Evolutionary conservation across 2,888 invertebrate species (phyloP).

Genomic region (Tuberolachnus salignus): DNA sequence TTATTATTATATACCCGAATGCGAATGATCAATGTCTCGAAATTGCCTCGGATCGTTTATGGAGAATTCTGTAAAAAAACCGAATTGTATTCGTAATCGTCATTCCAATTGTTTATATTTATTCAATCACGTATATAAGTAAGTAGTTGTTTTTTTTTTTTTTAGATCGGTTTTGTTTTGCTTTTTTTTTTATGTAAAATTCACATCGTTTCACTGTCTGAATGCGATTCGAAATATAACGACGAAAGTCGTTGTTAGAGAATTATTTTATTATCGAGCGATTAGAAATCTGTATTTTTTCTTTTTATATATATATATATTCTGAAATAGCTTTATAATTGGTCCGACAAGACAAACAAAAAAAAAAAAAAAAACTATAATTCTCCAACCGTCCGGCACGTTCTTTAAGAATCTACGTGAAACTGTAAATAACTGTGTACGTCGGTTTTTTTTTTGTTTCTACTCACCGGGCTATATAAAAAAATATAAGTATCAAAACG

Average conservation of each 20-base stretch:
- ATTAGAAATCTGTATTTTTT: conserved; percentile 1
- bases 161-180: too few species aligned
- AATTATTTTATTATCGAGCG: background rate
- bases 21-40: too few species aligned
- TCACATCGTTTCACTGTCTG: background rate
- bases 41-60: too few species aligned
- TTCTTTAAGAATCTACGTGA: background rate
- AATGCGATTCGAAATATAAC: conserved; percentile 18
- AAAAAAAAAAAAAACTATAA: background rate
- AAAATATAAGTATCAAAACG: conserved; percentile 2
- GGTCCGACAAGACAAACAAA: background rate
- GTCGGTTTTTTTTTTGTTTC: conserved; percentile 3
- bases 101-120: too few species aligned
- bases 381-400: conserved; percentile 16
- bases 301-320: background rate
- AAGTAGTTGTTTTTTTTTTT: too few species aligned
- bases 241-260: conserved; percentile 2
- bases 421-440: conserved; percentile 23
- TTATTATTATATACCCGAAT: too few species aligned
- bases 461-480: conserved; percentile 10
- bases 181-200: background rate
- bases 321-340: background rate
- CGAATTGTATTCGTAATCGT: too few species aligned
- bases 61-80: too few species aligned
- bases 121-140: too few species aligned